phyloP scores from a whole-genome alignment of 1,140 invertebrate genomes.

The Nephila pilipes region DNA sequence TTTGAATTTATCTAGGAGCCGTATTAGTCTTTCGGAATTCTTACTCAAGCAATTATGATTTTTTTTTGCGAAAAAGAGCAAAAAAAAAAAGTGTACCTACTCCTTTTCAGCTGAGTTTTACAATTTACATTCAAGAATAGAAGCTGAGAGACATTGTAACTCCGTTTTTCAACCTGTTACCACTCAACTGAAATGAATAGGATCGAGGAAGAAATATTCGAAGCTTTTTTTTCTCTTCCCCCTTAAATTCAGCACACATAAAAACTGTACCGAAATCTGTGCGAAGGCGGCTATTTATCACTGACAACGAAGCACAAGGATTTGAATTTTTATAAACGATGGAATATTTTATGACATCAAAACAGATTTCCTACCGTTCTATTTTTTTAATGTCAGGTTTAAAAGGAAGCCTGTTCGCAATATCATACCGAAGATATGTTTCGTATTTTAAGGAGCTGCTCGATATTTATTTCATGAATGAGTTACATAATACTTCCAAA shows the following conservation, averaged over 20 bases:
- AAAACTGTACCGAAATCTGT: background rate
- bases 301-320: background rate
- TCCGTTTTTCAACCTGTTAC: background rate
- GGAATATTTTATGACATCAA: background rate
- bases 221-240: background rate
- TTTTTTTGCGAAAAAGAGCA: background rate
- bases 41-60: background rate
- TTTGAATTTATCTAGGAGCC: background rate
- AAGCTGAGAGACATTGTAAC: background rate
- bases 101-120: background rate
- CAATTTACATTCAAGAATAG: background rate
- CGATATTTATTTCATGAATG: no score
- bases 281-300: background rate
- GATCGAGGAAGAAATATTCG: background rate
- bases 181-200: conserved; percentile 2
- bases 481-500: no score
- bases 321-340: conserved; percentile 31
- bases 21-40: background rate
- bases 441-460: no score
- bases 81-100: background rate
- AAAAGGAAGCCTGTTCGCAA: no score
- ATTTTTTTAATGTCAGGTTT: conserved; percentile 2
- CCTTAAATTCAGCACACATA: background rate
- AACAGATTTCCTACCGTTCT: background rate
- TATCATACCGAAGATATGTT: background rate